phyloP scores from a whole-genome alignment of 1,140 invertebrate species.

The Gerris buenoi region DNA sequence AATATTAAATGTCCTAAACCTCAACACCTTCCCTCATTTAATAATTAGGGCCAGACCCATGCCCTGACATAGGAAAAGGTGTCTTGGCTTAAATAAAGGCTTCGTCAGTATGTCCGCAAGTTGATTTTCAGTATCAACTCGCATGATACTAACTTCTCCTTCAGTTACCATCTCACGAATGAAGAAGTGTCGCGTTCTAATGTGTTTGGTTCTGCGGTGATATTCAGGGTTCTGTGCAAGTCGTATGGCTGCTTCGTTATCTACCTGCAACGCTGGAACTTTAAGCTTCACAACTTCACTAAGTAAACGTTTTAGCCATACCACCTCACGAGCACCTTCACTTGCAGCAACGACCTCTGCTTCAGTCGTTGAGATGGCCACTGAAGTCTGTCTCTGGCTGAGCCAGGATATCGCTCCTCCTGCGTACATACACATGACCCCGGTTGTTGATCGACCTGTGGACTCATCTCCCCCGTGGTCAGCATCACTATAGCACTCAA shows the following conservation, averaged over 20 bases:
- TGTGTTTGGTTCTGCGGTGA: background rate
- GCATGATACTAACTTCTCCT: background rate
- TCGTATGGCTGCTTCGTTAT: background rate
- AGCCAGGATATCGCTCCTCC: slow-evolving; percentile 23
- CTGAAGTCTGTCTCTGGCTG: slow-evolving; percentile 19
- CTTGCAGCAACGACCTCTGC: slow-evolving; percentile 33
- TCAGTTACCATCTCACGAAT: background rate
- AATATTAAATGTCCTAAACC: too few relatives aligned
- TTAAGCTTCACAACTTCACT: background rate
- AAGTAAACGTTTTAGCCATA: slow-evolving; percentile 6
- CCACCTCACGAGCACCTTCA: slow-evolving; percentile 23
- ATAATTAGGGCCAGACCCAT: too few relatives aligned
- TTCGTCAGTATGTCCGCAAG: background rate
- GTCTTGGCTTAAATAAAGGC: too few relatives aligned
- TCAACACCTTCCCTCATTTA: too few relatives aligned
- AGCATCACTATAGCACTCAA: slow-evolving; percentile 21
- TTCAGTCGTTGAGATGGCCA: slow-evolving; percentile 27
- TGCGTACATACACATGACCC: slow-evolving; percentile 12
- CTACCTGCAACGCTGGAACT: background rate
- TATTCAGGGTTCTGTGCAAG: background rate
- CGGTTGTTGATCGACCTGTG: slow-evolving; percentile 25
- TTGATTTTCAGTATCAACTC: background rate
- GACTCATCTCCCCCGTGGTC: slow-evolving; percentile 26
- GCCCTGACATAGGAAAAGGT: too few relatives aligned
- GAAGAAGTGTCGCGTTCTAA: background rate